These are phyloP conservation scores for Vesta saturnalis DNA, from an alignment of 2,888 invertebrate species.

Conservation along the genomic window DNA sequence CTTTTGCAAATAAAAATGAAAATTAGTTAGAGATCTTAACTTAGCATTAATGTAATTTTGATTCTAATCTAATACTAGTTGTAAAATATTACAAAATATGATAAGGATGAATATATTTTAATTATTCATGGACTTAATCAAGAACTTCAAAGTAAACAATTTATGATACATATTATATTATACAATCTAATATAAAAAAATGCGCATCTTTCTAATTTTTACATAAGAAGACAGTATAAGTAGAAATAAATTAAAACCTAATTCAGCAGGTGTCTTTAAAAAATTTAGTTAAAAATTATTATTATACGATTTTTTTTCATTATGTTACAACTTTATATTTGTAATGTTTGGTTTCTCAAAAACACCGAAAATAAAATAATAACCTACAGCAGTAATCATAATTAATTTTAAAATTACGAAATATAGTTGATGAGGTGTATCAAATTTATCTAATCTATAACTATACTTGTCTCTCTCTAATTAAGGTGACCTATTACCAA, in stretches of 20 bases:
- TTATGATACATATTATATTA: conserved; percentile 1
- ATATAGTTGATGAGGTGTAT: too few species aligned
- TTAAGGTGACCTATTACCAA: too few species aligned
- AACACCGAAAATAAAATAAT: background rate
- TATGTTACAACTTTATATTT: background rate
- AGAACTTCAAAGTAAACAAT: background rate
- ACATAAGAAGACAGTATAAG: background rate
- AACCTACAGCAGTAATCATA: background rate
- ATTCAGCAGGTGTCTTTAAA: conserved; percentile 1
- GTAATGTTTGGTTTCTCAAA: background rate
- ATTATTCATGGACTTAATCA: conserved; percentile 1
- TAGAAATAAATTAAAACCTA: background rate
- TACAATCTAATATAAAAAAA: background rate
- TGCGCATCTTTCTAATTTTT: background rate
- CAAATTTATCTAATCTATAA: too few species aligned
- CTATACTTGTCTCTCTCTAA: too few species aligned
- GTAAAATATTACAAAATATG: background rate
- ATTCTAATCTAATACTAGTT: background rate
- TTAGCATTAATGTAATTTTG: background rate
- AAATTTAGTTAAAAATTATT: background rate
- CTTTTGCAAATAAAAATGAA: too few species aligned
- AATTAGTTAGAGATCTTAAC: too few species aligned
- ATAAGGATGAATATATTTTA: background rate
- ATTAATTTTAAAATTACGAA: background rate
- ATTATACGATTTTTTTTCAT: background rate